Conservation (phyloP, 2,888 invertebrate genomes). For the Cryptus viduatorius region DNA sequence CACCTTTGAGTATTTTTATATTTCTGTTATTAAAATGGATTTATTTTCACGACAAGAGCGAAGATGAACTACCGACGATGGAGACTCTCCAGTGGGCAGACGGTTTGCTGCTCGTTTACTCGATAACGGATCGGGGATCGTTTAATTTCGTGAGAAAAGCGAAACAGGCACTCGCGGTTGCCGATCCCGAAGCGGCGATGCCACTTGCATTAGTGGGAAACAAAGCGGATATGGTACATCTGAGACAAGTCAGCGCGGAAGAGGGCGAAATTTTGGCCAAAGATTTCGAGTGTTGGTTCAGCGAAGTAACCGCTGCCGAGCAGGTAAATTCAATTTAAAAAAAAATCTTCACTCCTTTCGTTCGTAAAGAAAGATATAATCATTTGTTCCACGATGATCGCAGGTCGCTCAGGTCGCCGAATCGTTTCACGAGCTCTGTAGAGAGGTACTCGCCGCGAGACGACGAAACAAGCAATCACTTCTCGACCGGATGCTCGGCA, state of each 20-base stretch:
- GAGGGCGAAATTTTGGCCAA: slow-evolving; percentile 96
- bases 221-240: slow-evolving; percentile 96
- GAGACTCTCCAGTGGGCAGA: slow-evolving; percentile 96
- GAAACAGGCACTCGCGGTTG: slow-evolving; percentile 87
- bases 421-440: slow-evolving; percentile 93
- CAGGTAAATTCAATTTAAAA: slow-evolving; percentile 87
- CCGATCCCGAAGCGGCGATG: slow-evolving; percentile 89
- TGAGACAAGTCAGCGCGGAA: slow-evolving; percentile 94
- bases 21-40: background rate
- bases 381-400: slow-evolving; percentile 42
- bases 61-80: slow-evolving; percentile 90
- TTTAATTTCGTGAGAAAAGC: slow-evolving; percentile 93
- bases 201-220: slow-evolving; percentile 95
- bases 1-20: background rate
- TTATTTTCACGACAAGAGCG: slow-evolving; percentile 86
- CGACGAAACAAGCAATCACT: slow-evolving; percentile 94
- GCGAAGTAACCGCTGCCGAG: slow-evolving; percentile 95
- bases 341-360: too few species aligned
- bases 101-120: slow-evolving; percentile 94
- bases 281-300: slow-evolving; percentile 95
- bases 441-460: slow-evolving; percentile 92
- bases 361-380: background rate
- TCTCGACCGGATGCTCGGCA: slow-evolving; percentile 91
- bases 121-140: slow-evolving; percentile 94
- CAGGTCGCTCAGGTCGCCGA: slow-evolving; percentile 92